These are phyloP conservation scores for Holacanthella duospinosa DNA, from an alignment of 2,888 invertebrate genomes.

Conservation along the genomic window DNA sequence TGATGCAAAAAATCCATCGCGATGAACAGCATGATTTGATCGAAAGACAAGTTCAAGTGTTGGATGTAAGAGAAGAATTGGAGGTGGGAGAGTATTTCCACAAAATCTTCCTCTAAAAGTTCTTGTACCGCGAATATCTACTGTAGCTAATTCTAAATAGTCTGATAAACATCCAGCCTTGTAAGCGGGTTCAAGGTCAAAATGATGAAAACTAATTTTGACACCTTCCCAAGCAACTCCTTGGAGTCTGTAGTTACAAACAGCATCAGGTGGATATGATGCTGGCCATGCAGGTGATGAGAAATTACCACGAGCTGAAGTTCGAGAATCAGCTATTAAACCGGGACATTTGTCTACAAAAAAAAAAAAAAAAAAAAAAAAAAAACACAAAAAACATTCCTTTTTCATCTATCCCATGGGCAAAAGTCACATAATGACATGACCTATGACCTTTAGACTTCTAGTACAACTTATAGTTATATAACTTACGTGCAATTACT, in stretches of 20 bases:
- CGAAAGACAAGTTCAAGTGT: slow-evolving; percentile 40
- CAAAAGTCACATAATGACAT: too few relatives aligned
- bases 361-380: background rate
- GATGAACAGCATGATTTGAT: slow-evolving; percentile 39
- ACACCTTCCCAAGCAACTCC: slow-evolving; percentile 40
- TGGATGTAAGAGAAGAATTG: slow-evolving; percentile 40
- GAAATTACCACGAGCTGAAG: slow-evolving; percentile 38
- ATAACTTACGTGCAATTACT: background rate
- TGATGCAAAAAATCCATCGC: slow-evolving; percentile 39
- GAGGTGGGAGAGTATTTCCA: slow-evolving; percentile 38
- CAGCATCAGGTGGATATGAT: slow-evolving; percentile 39
- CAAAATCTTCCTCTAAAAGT: slow-evolving; percentile 40
- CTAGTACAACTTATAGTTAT: too few relatives aligned
- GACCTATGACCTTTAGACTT: too few relatives aligned
- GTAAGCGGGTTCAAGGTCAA: slow-evolving; percentile 40
- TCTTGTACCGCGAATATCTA: slow-evolving; percentile 36
- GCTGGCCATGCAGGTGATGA: slow-evolving; percentile 39
- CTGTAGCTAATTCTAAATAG: slow-evolving; percentile 41
- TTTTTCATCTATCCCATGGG: background rate
- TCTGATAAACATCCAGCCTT: slow-evolving; percentile 41
- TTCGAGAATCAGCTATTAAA: slow-evolving; percentile 26
- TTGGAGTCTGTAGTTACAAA: slow-evolving; percentile 38
- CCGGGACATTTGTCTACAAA: slow-evolving; percentile 19
- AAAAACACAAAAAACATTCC: background rate
- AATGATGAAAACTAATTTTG: slow-evolving; percentile 38